Percentiles rank a stretch among this genome's conserved stretches.
phyloP scores from a whole-genome alignment of 2,888 invertebrate genomes.

The Operophtera brumata region DNA sequence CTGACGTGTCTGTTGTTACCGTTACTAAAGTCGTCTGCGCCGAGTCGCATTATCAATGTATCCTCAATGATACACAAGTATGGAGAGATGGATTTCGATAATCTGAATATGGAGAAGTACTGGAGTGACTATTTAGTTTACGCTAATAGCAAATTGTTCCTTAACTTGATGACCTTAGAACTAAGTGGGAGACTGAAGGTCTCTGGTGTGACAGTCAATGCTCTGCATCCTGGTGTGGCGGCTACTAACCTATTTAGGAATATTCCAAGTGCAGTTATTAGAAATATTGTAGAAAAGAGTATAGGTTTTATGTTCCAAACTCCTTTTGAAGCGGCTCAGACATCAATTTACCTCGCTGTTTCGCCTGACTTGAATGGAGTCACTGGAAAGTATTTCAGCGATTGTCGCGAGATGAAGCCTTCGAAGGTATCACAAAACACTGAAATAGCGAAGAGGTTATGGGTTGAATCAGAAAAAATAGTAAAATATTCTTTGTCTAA shows the following conservation, averaged over 20 bases:
- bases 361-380: conserved; percentile 80
- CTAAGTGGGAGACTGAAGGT: conserved; percentile 80
- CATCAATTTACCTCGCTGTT: conserved; percentile 79
- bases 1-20: conserved; percentile 82
- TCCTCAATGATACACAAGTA: conserved; percentile 81
- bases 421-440: conserved; percentile 77
- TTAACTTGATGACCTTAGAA: conserved; percentile 83
- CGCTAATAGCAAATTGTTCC: conserved; percentile 82
- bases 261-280: conserved; percentile 68
- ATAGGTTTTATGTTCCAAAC: conserved; percentile 76
- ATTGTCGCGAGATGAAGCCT: conserved; percentile 76
- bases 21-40: conserved; percentile 77
- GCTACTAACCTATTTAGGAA: conserved; percentile 84
- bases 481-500: conserved; percentile 47
- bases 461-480: conserved; percentile 83
- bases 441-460: conserved; percentile 80
- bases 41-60: conserved; percentile 83
- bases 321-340: conserved; percentile 84
- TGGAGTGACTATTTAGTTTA: conserved; percentile 75
- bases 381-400: conserved; percentile 84
- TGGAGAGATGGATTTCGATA: conserved; percentile 68
- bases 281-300: conserved; percentile 45
- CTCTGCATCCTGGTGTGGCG: conserved; percentile 86
- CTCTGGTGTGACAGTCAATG: conserved; percentile 84
- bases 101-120: conserved; percentile 75